Base-by-base conservation (phyloP, 1,140 invertebrate genomes). In the Solenopsis invicta region DNA sequence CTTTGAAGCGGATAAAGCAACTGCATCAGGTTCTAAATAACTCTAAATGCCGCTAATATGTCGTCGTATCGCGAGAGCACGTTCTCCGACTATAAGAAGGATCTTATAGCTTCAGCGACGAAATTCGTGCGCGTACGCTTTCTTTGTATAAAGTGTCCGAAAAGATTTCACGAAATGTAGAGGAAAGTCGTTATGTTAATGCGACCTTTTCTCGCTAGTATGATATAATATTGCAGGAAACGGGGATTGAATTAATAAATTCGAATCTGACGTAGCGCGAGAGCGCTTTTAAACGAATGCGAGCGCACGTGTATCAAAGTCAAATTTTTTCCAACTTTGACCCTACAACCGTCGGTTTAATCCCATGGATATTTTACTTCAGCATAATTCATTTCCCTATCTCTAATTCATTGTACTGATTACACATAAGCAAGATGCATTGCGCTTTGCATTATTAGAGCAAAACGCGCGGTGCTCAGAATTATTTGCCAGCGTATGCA, bases 11-110 rank as follows among this genome's bases (percentile, higher is more conserved):
- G 9, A 85, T 54, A 66, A 76, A 61, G 18, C 67, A 66, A 71
- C 9, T 59, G 48, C 21, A 41, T 82, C 12, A 24, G 52, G 3
- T 54, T 69, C 41, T 69, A 50, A 50, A 69, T 21, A 69, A 24
- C 4, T 82, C 21, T 8, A 54, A 90, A 87, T 61, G 87, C 54
- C 37, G 37, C 86, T 90, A 89, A 90, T 90, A 64, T 88, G 81
- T 76, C 59, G 61, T 69, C 10, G 59, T 77, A 72, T 86, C 81
- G 80, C 74, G 45, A 59, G 71, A 62, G 75, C 89, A 90, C 89
- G 89, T 90, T 88, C 86, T 54, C 29, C n/a, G 54, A 13, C 21
- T 75, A 87, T 54, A 76, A 82, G 21, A 74, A 21, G 41, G n/a
- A 64, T 56, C 16, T 81, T 41, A 18, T n/a, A 24, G 16, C 13